Evolutionary conservation across 2,797 vertebrate species (phyloP).

Genomic region (Protosalanx chinensis): DNA sequence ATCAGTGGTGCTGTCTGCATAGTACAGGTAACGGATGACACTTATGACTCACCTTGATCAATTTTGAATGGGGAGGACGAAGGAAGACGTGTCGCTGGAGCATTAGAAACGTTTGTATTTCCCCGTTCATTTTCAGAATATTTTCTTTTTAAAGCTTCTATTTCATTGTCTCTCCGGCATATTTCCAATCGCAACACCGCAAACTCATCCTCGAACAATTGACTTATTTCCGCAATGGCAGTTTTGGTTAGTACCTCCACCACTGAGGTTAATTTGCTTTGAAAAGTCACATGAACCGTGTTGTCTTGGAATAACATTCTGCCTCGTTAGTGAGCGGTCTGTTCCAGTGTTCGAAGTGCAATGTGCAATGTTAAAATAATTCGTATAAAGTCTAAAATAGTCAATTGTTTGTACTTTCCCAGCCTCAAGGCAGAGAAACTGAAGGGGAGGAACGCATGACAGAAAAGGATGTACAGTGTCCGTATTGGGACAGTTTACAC

Average conservation of each 20-base stretch:
- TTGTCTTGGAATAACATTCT: constrained; percentile 31
- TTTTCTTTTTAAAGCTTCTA: constrained; percentile 64
- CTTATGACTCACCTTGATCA: constrained; percentile 42
- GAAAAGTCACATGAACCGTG: constrained; percentile 63
- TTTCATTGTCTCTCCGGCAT: constrained; percentile 65
- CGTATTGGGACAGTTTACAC: background rate
- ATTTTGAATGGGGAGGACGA: constrained; percentile 51
- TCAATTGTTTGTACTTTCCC: background rate
- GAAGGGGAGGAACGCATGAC: background rate
- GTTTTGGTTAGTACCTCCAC: constrained; percentile 71
- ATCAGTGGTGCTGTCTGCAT: constrained; percentile 9
- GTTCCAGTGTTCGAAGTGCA: background rate
- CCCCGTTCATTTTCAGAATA: constrained; percentile 58
- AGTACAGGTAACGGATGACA: constrained; percentile 45
- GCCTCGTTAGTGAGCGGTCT: background rate
- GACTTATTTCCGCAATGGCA: constrained; percentile 71
- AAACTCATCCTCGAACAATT: constrained; percentile 72
- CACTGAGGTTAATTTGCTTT: constrained; percentile 68
- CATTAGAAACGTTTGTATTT: constrained; percentile 8
- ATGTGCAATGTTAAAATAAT: background rate
- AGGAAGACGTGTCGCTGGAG: constrained; percentile 24
- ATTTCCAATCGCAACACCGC: constrained; percentile 64
- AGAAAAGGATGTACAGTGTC: background rate
- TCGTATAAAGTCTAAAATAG: background rate
- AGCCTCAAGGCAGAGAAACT: background rate